Conservation (phyloP, 23 tunicate genomes). For the Clavelina lepadiformis region DNA sequence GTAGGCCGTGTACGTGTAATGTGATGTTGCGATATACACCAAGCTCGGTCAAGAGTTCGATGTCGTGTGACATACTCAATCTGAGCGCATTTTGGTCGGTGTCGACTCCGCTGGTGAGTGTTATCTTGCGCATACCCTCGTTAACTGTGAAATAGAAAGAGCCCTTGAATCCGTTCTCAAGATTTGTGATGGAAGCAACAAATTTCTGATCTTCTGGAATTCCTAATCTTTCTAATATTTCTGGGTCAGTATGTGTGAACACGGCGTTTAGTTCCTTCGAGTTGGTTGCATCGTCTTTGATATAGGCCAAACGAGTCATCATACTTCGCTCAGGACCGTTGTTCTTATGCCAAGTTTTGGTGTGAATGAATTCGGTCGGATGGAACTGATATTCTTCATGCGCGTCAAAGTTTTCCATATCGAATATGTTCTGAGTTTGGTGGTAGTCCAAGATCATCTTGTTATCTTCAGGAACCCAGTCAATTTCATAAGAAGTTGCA, state of each 20-base stretch:
- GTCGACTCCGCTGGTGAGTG: background rate
- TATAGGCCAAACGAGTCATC: background rate
- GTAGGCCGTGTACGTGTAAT: background rate
- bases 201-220: conserved; percentile 7
- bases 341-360: too few relatives aligned
- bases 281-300: too few relatives aligned
- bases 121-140: background rate
- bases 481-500: too few relatives aligned
- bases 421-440: too few relatives aligned
- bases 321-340: background rate
- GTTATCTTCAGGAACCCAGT: too few relatives aligned
- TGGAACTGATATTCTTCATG: too few relatives aligned
- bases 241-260: too few relatives aligned
- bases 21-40: conserved; percentile 17
- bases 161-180: background rate
- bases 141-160: conserved; percentile 10
- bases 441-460: too few relatives aligned
- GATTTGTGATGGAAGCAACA: conserved; percentile 1
- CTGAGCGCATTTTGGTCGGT: background rate
- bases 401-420: too few relatives aligned
- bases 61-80: conserved; percentile 10
- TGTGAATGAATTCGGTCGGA: too few relatives aligned
- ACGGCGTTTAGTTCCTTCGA: too few relatives aligned
- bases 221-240: background rate
- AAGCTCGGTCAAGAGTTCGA: background rate